A percentile compares a stretch with the other conserved stretches of the same genome.
Conservation (phyloP, 2,113 vertebrate genomes). For the Nothobranchius furzeri region DNA sequence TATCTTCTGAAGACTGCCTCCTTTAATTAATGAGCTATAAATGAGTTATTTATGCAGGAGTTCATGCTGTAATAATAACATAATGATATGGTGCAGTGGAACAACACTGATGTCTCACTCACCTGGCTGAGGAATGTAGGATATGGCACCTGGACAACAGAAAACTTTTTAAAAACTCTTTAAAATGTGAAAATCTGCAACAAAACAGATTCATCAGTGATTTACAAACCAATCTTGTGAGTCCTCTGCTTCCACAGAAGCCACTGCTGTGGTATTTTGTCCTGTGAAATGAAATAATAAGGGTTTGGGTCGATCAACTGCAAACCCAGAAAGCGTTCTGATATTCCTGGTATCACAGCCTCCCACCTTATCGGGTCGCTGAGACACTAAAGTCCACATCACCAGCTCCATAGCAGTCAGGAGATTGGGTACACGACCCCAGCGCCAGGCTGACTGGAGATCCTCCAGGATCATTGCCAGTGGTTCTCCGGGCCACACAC, state of each 20-base stretch:
- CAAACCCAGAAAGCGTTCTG: neutral
- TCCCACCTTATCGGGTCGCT: slow-evolving; percentile 76
- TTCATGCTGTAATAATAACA: neutral
- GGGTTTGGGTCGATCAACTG: neutral
- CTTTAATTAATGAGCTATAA: neutral
- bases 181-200: neutral
- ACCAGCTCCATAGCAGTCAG: slow-evolving; percentile 78
- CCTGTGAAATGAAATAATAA: slow-evolving; percentile 54
- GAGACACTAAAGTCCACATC: slow-evolving; percentile 74
- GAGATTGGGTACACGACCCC: slow-evolving; percentile 69
- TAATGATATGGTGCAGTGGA: neutral
- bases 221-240: slow-evolving; percentile 74
- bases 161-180: neutral
- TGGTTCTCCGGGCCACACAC: slow-evolving; percentile 77
- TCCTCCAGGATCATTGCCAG: slow-evolving; percentile 75
- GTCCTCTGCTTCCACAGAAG: slow-evolving; percentile 81
- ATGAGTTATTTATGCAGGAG: neutral
- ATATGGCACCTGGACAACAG: slow-evolving; percentile 66
- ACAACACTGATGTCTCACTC: slow-evolving; percentile 5
- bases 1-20: neutral
- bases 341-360: neutral
- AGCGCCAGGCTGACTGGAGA: slow-evolving; percentile 77
- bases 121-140: slow-evolving; percentile 79
- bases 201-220: neutral
- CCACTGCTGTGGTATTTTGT: slow-evolving; percentile 79